Evolutionary conservation across 2,113 vertebrate species (phyloP).

Genomic region (Cebidichthys violaceus): DNA sequence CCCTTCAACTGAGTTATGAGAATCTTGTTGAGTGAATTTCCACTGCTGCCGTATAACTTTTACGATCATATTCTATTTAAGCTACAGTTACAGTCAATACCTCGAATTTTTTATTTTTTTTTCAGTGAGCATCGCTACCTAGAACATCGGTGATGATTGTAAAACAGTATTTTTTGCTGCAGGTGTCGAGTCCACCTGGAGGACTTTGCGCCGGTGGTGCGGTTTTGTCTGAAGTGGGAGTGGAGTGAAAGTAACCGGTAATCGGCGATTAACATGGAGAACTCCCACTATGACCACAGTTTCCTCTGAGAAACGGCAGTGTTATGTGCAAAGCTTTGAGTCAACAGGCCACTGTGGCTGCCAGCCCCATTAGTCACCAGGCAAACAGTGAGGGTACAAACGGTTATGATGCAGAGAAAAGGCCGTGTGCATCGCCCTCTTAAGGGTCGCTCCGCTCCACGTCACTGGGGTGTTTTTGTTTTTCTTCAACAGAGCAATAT

Average conservation of each 20-base stretch:
- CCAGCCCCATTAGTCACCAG: slow-evolving; percentile 75
- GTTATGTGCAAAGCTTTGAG: slow-evolving; percentile 75
- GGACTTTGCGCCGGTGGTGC: slow-evolving; percentile 63
- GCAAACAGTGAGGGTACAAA: slow-evolving; percentile 55
- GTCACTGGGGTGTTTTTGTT: slow-evolving; percentile 56
- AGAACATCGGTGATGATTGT: slow-evolving; percentile 28
- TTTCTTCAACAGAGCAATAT: slow-evolving; percentile 40
- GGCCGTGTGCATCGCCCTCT: slow-evolving; percentile 24
- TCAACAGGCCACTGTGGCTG: slow-evolving; percentile 75
- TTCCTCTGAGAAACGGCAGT: slow-evolving; percentile 79
- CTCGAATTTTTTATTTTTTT: slow-evolving; percentile 26
- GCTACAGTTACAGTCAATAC: not conserved
- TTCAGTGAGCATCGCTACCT: slow-evolving; percentile 22
- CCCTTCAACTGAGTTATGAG: slow-evolving; percentile 46
- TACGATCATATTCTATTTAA: slow-evolving; percentile 42
- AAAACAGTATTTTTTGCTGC: slow-evolving; percentile 54
- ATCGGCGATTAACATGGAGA: slow-evolving; percentile 80
- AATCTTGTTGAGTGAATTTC: slow-evolving; percentile 54
- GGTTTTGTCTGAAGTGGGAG: slow-evolving; percentile 74
- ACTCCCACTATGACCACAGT: slow-evolving; percentile 81
- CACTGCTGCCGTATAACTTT: slow-evolving; percentile 40
- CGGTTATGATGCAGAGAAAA: slow-evolving; percentile 57
- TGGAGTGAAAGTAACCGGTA: slow-evolving; percentile 76
- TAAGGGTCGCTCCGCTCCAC: slow-evolving; percentile 17
- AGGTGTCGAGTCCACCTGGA: slow-evolving; percentile 70